Base-by-base conservation (phyloP, 1,140 invertebrate genomes). In the Drosophila nigrodunni region DNA sequence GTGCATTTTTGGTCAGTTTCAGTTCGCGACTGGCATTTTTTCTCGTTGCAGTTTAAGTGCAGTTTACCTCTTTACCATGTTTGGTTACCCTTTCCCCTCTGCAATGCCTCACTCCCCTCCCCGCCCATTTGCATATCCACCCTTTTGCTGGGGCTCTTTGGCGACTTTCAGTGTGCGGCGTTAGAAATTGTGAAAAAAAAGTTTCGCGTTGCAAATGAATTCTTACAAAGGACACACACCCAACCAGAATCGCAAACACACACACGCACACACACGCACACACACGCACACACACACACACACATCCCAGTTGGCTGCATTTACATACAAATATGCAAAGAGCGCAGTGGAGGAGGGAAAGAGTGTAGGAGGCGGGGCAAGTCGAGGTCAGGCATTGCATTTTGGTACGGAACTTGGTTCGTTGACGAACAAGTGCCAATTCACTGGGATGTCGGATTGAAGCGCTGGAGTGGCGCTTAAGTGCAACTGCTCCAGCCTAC, bases 111-210 rank as follows among this genome's bases (percentile, higher is more conserved):
- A 11, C 44, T 21, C 30, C 25, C 44, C 47, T 18, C 60, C 59
- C 43, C 37, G 15, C 2, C 35, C 50, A 64, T 11, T 44, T 25
- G 21, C 18, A 58, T 65, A 37, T 54, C 11, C 37, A 35, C 43
- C 44, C 61, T 11, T 59, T n/a, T 37, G 37, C 52, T 39, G 11
- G 21, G 39, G 70, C 72, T 73, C 77, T 72, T 82, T 82, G 79
- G 80, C 77, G 83, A 82, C 83, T 88, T 77, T 78, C 80, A 88
- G 85, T 85, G 78, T 78, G 75, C 66, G 86, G 85, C 85, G 85
- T 89, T 89, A 89, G 85, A 89, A 89, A 90, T 89, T 89, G 54
- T 75, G 86, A 85, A 88, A 89, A 89, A 89, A 89, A 89, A 89
- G 85, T 85, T 89, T 74, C 75, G 85, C 80, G 68, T 73, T 81